Percentiles rank a stretch among this genome's conserved stretches.
phyloP scores from a whole-genome alignment of 2,797 vertebrate genomes.

The Numenius phaeopus region DNA sequence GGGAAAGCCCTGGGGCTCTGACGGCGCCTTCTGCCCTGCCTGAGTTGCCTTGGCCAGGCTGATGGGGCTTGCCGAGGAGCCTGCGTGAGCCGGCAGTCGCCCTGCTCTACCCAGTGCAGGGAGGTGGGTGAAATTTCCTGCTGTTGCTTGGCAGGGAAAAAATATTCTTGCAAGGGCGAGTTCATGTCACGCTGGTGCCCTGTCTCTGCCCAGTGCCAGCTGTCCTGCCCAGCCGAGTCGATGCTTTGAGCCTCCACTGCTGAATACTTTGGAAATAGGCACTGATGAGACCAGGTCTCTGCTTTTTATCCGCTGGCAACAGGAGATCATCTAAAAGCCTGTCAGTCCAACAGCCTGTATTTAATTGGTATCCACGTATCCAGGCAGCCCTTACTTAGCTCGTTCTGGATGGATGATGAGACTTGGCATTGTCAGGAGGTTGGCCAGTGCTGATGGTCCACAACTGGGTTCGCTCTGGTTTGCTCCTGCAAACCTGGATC shows the following conservation, averaged over 20 bases:
- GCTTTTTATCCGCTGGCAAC: neutral
- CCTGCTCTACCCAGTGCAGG: neutral
- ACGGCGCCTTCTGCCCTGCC: neutral
- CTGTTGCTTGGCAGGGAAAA: neutral
- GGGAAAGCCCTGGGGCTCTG: neutral
- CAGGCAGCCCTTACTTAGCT: neutral
- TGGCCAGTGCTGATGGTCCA: neutral
- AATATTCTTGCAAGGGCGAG: neutral
- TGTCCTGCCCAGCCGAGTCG: neutral
- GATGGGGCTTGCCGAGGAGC: neutral
- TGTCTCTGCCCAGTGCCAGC: neutral
- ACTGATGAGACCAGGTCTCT: neutral
- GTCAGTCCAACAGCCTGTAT: neutral
- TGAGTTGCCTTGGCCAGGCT: neutral
- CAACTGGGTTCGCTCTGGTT: neutral
- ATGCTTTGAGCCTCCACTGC: neutral
- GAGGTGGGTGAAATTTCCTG: neutral
- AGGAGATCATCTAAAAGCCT: neutral
- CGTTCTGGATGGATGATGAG: fast-evolving
- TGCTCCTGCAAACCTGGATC: neutral
- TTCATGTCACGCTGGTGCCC: neutral
- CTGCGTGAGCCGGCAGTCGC: fast-evolving
- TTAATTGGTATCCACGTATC: neutral
- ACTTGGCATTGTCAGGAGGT: fast-evolving
- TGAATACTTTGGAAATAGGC: neutral